Percentiles rank a stretch among this genome's conserved stretches.
phyloP scores from a whole-genome alignment of 2,113 vertebrate genomes.

The Gorsachius goisagi region DNA sequence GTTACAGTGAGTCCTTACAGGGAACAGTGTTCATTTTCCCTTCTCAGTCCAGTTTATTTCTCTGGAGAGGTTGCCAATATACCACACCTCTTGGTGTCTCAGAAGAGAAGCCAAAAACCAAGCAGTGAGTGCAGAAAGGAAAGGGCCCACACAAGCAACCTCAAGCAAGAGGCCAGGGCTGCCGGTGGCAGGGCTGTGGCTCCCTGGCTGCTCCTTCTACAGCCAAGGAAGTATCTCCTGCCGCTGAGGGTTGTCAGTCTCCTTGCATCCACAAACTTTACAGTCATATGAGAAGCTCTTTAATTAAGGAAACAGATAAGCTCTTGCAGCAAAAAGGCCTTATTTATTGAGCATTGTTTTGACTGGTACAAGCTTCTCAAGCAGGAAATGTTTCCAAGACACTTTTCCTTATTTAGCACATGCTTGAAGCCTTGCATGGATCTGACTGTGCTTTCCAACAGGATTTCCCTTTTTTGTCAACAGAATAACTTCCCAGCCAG shows the following conservation, averaged over 20 bases:
- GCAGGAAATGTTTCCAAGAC: conserved; percentile 44
- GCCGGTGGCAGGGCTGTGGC: neutral
- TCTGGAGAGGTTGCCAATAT: neutral
- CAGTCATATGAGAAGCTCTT: neutral
- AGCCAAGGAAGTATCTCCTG: neutral
- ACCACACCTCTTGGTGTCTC: neutral
- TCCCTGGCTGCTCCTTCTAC: neutral
- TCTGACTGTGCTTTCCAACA: conserved; percentile 15
- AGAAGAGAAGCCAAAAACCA: neutral
- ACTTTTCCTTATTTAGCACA: conserved; percentile 11
- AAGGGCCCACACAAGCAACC: neutral
- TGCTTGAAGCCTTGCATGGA: neutral
- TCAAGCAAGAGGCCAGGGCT: neutral
- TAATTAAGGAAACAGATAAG: conserved; percentile 47
- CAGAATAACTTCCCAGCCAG: conserved; percentile 98
- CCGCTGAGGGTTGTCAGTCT: neutral
- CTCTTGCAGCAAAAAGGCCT: conserved; percentile 12
- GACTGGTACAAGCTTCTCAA: conserved; percentile 20
- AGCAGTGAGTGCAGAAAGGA: neutral
- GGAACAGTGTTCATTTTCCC: neutral
- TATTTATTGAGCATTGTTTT: conserved; percentile 58
- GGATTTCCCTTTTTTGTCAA: conserved; percentile 48
- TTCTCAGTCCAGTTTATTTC: neutral
- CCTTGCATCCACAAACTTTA: neutral
- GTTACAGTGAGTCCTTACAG: neutral